These are phyloP conservation scores for Platynereis dumerilii DNA, from an alignment of 2,888 invertebrate species.

Conservation along the genomic window DNA sequence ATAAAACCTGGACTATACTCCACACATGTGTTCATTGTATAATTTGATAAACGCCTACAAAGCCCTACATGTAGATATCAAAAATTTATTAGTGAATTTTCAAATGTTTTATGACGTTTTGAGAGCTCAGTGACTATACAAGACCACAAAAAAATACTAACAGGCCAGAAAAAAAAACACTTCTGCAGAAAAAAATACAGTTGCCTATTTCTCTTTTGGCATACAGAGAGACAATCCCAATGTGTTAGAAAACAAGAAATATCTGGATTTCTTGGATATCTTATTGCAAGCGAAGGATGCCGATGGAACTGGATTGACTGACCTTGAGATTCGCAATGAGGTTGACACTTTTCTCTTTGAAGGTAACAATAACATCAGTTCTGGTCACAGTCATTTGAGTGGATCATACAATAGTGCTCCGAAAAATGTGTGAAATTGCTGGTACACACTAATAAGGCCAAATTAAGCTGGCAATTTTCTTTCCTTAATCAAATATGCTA, in stretches of 20 bases:
- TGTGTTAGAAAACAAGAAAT: slow-evolving; percentile 2
- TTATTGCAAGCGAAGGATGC: slow-evolving; percentile 38
- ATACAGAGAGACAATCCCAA: neutral
- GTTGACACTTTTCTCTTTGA: slow-evolving; percentile 46
- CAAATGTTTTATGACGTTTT: too few relatives aligned
- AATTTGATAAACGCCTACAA: too few relatives aligned
- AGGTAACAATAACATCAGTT: slow-evolving; percentile 37
- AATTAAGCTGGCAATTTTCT: neutral
- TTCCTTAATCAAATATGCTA: neutral
- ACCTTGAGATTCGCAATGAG: slow-evolving; percentile 49
- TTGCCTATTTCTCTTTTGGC: neutral
- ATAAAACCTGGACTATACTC: neutral
- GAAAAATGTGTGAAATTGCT: too few relatives aligned
- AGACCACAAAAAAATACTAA: too few relatives aligned
- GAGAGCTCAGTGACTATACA: too few relatives aligned
- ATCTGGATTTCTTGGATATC: slow-evolving; percentile 36
- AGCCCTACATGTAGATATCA: too few relatives aligned
- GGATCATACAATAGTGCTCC: too few relatives aligned
- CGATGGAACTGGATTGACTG: slow-evolving; percentile 46
- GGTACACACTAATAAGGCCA: too few relatives aligned
- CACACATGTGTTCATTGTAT: neutral
- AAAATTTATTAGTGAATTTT: too few relatives aligned
- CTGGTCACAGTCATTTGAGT: too few relatives aligned
- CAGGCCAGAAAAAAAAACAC: too few relatives aligned
- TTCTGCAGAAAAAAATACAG: too few relatives aligned